Evolutionary conservation across 2,888 invertebrate genomes (phyloP), one percentile per base, ranked within the genome.

Genomic region (Onthophagus sagittarius): DNA sequence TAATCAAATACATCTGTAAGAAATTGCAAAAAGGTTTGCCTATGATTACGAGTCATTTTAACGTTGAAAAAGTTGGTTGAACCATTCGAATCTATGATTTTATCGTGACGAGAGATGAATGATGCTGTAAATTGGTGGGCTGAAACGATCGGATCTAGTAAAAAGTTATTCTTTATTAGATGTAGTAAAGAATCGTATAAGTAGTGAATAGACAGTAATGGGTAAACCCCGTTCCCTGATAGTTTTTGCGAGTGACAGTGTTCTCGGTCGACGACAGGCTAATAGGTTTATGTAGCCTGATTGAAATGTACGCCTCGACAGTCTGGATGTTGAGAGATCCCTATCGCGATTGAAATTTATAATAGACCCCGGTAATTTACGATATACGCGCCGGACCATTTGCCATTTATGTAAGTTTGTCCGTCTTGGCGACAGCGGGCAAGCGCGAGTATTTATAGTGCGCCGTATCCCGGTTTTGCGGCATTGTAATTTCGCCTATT

Each of bases 271-370:
- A 15, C 23, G 67, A 32, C 31, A 67, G 67, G n/a, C 67, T 67
- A 67, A 67, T 67, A 32, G 67, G 67, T 67, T 67, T 67, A 67
- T 67, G 67, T 67, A 67, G 32, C 67, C 67, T 67, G 67, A 67
- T 67, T 73, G 73, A 73, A 73, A 70, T 73, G 70, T 63, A 39
- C 39, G 15, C 70, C 70, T 32, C 63, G 73, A 73, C 73, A 73
- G 73, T 70, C 70, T 73, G 67, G 53, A 70, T 73, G 70, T 70
- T 70, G 73, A 70, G 70, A 70, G 67, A 67, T 67, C 67, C 32
- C 32, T 67, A 67, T 67, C 67, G 23, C 67, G 32, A 67, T 67
- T 67, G 67, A 67, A 67, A 32, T 67, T 67, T 67, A 67, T 67
- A 67, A 67, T 67, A 67, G 23, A 11, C 23, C 6, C 67, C 67